These are phyloP conservation scores for Aspidiotus destructor DNA, from an alignment of 2,888 invertebrate genomes.

Conservation along the genomic window DNA sequence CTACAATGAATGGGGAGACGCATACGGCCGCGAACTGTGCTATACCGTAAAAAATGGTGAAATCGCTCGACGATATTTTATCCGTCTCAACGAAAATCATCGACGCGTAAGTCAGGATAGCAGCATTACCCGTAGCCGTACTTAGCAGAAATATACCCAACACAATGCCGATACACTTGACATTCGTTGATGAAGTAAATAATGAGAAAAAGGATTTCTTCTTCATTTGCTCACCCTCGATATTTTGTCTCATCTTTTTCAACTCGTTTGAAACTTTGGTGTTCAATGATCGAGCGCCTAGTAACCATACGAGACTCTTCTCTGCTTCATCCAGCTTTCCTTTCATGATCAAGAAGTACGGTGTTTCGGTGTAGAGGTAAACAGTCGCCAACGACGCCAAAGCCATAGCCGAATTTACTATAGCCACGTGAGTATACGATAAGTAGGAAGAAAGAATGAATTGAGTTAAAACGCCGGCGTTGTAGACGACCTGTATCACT, in stretches of 20 bases:
- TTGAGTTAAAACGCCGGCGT: conserved; percentile 36
- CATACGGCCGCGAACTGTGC: background rate
- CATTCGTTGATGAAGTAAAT: conserved; percentile 9
- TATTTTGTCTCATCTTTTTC: conserved; percentile 9
- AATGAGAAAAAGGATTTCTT: conserved; percentile 5
- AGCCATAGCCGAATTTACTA: conserved; percentile 34
- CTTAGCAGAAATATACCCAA: conserved; percentile 8
- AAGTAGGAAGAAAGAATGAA: conserved; percentile 36
- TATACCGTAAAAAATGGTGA: conserved; percentile 10
- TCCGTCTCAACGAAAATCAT: background rate
- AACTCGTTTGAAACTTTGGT: conserved; percentile 6
- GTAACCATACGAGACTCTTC: conserved; percentile 7
- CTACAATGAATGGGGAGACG: conserved; percentile 1
- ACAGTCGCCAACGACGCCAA: conserved; percentile 30
- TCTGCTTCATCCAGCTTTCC: conserved; percentile 30
- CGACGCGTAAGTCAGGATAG: conserved; percentile 6
- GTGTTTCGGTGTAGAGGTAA: conserved; percentile 24
- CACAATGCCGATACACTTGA: conserved; percentile 8
- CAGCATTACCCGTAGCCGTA: conserved; percentile 5
- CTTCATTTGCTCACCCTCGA: background rate
- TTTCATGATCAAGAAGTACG: too few species aligned
- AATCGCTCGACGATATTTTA: background rate
- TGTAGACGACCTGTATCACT: conserved; percentile 36
- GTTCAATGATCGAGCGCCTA: background rate
- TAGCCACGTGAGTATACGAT: conserved; percentile 34